These are phyloP conservation scores for Loriculus beryllinus DNA, from an alignment of 2,797 vertebrate genomes.

Conservation along the genomic window DNA sequence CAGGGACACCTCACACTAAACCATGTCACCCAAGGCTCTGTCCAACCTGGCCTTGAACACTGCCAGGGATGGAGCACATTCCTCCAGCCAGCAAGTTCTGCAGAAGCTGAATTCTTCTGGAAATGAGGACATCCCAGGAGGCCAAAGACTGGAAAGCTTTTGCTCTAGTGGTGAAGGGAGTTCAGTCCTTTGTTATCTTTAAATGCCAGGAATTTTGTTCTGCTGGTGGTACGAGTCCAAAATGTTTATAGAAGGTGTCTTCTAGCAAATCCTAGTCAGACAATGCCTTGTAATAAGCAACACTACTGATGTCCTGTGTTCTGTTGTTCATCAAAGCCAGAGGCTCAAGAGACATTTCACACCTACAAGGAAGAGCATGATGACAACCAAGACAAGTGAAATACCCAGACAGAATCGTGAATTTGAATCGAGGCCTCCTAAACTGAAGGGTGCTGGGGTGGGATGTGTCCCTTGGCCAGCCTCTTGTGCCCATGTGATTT, in stretches of 20 bases:
- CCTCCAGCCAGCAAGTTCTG: fast-evolving
- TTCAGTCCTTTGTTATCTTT: not conserved
- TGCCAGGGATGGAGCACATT: too few relatives aligned
- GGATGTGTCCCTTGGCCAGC: fast-evolving
- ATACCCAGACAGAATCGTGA: not conserved
- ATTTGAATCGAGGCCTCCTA: not conserved
- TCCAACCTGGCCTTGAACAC: too few relatives aligned
- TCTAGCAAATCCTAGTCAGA: not conserved
- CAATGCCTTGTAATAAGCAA: not conserved
- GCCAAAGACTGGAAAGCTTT: not conserved
- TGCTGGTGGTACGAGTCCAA: not conserved
- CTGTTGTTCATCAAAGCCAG: not conserved
- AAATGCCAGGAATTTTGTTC: not conserved
- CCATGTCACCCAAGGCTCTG: too few relatives aligned
- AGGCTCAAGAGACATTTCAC: not conserved
- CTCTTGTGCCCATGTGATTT: fast-evolving
- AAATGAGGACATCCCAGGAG: not conserved
- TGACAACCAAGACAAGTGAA: not conserved
- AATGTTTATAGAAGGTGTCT: not conserved
- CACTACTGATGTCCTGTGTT: not conserved
- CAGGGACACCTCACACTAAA: too few relatives aligned
- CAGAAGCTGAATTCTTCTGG: not conserved
- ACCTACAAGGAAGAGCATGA: not conserved
- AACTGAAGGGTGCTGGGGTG: not conserved
- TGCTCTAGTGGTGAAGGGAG: not conserved